phyloP scores from a whole-genome alignment of 2,888 invertebrate genomes.

The Cheiracanthium punctorium region DNA sequence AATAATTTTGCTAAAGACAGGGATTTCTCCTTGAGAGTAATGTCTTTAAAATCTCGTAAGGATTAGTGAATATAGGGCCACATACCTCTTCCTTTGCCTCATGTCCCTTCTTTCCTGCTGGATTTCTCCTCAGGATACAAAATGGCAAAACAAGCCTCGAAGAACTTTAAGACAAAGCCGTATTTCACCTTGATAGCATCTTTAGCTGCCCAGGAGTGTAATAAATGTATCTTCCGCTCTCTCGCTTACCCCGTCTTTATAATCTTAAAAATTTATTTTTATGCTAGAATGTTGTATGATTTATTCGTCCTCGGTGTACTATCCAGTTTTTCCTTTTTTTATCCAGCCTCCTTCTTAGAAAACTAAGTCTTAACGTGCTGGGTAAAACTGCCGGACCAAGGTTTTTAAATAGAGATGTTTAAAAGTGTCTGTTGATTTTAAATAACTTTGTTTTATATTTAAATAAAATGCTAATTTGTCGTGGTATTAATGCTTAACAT shows the following conservation, averaged over 20 bases:
- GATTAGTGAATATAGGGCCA: background rate
- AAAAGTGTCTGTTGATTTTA: too few species aligned
- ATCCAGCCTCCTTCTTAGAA: too few species aligned
- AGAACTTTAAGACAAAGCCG: background rate
- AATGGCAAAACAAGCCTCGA: background rate
- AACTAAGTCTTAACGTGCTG: too few species aligned
- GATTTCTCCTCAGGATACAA: background rate
- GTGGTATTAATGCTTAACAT: too few species aligned
- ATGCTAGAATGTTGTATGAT: slow-evolving; percentile 12
- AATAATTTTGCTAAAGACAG: too few species aligned
- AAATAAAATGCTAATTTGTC: too few species aligned
- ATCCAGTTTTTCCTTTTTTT: background rate
- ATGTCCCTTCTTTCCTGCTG: background rate
- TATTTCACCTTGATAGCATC: slow-evolving; percentile 7
- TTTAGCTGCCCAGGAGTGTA: slow-evolving; percentile 9
- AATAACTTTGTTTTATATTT: too few species aligned
- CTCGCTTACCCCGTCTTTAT: background rate
- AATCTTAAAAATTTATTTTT: slow-evolving; percentile 15
- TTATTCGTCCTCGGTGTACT: background rate
- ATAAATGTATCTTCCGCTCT: background rate
- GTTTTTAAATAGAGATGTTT: too few species aligned
- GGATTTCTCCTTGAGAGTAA: too few species aligned
- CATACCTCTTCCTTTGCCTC: background rate
- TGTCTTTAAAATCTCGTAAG: background rate
- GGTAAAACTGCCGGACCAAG: too few species aligned